These are phyloP conservation scores for Cyanoderma ruficeps DNA, from an alignment of 2,113 vertebrate genomes.

Conservation along the genomic window DNA sequence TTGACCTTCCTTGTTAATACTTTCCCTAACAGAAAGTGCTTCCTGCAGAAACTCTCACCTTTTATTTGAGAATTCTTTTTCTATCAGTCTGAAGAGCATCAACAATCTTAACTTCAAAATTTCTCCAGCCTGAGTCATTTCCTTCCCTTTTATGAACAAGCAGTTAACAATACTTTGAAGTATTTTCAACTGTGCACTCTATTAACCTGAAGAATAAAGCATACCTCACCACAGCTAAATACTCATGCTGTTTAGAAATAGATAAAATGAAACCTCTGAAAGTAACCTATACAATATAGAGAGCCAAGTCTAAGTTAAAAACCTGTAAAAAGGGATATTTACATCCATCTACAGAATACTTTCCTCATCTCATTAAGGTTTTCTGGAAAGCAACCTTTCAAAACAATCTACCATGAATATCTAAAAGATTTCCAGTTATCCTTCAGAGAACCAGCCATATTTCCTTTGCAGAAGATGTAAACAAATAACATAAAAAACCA, in stretches of 20 bases:
- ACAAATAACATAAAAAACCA: not conserved
- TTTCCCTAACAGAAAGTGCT: not conserved
- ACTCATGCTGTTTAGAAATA: not conserved
- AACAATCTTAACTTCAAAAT: not conserved
- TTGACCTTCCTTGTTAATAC: not conserved
- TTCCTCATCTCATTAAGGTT: not conserved
- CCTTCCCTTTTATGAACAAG: not conserved
- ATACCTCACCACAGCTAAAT: not conserved
- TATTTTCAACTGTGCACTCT: not conserved
- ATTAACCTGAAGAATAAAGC: not conserved
- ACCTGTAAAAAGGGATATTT: not conserved
- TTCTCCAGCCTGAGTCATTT: not conserved
- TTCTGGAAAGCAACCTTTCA: not conserved
- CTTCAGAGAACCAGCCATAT: not conserved
- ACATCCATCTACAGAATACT: not conserved
- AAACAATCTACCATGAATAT: not conserved
- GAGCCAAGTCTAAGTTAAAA: not conserved
- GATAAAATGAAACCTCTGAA: not conserved
- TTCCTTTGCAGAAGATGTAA: not conserved
- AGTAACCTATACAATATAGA: not conserved
- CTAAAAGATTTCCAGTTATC: not conserved
- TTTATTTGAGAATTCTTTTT: not conserved
- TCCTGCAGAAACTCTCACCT: conserved; percentile 6
- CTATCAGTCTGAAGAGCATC: not conserved
- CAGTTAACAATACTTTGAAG: conserved; percentile 1